Evolutionary conservation across 2,113 vertebrate genomes (phyloP).

Genomic region (Tupaia chinensis): DNA sequence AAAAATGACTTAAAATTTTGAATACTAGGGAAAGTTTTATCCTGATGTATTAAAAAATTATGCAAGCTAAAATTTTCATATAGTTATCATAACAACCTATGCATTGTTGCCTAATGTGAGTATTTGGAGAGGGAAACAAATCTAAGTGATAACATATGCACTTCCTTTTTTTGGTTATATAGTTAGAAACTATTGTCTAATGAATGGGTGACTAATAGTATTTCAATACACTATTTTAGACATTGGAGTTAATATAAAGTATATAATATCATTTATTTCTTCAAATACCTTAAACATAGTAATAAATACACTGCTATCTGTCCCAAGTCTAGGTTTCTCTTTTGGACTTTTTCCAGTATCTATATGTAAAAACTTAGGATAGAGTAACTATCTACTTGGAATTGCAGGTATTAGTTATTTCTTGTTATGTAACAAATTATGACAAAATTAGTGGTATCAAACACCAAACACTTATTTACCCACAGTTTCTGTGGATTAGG

Average conservation of each 20-base stretch:
- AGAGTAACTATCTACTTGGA: background rate
- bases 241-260: background rate
- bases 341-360: background rate
- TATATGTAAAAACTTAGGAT: background rate
- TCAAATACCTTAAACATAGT: background rate
- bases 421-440: background rate
- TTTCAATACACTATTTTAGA: background rate
- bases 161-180: background rate
- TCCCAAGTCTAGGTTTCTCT: background rate
- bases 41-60: background rate
- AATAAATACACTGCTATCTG: background rate
- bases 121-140: background rate
- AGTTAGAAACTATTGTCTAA: background rate
- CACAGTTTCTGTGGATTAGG: too few relatives aligned
- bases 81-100: background rate
- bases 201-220: background rate
- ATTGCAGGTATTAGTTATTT: background rate
- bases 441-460: too few relatives aligned
- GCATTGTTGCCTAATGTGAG: background rate
- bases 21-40: background rate
- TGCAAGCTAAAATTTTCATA: background rate
- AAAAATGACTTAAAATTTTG: constrained; percentile 6
- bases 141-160: background rate
- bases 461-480: too few relatives aligned
- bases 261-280: background rate